Percentiles rank a stretch among this genome's conserved stretches.
Conservation (phyloP, 53 echinoderm and acorn worm genomes). For the Arbacia lixula region DNA sequence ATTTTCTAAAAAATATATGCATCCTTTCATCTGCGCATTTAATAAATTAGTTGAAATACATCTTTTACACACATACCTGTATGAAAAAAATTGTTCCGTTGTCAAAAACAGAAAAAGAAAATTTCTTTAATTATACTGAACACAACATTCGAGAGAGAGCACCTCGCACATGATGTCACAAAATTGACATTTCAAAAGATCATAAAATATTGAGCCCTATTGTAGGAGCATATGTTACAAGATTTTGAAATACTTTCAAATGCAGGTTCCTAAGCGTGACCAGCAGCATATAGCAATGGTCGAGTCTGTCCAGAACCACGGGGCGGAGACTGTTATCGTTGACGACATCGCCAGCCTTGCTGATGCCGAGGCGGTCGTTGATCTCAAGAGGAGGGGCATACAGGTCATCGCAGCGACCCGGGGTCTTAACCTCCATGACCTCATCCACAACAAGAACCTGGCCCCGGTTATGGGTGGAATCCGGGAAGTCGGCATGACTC, state of each 20-base stretch:
- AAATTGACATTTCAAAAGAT: too few species aligned
- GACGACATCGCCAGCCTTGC: conserved; percentile 37
- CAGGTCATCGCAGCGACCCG: conserved; percentile 53
- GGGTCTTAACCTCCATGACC: conserved; percentile 27
- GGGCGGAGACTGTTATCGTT: conserved; percentile 53
- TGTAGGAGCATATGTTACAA: too few species aligned
- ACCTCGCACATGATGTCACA: too few species aligned
- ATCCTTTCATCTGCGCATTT: too few species aligned
- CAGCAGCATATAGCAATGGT: conserved; percentile 57
- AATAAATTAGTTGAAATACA: too few species aligned
- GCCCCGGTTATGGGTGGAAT: not conserved
- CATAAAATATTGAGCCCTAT: too few species aligned
- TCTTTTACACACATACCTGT: too few species aligned
- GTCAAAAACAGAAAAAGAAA: too few species aligned
- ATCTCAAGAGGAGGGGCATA: conserved; percentile 37
- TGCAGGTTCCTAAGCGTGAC: conserved; percentile 38
- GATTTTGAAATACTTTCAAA: not conserved
- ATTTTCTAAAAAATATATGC: too few species aligned
- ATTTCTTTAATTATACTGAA: too few species aligned
- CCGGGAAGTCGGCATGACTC: not conserved
- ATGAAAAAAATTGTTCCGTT: too few species aligned
- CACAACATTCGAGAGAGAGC: too few species aligned
- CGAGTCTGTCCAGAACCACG: conserved; percentile 58
- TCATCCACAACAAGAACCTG: conserved; percentile 35
- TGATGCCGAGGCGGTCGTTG: conserved; percentile 22